Conservation (phyloP, 2,113 vertebrate species). For the Ptilonorhynchus violaceus region DNA sequence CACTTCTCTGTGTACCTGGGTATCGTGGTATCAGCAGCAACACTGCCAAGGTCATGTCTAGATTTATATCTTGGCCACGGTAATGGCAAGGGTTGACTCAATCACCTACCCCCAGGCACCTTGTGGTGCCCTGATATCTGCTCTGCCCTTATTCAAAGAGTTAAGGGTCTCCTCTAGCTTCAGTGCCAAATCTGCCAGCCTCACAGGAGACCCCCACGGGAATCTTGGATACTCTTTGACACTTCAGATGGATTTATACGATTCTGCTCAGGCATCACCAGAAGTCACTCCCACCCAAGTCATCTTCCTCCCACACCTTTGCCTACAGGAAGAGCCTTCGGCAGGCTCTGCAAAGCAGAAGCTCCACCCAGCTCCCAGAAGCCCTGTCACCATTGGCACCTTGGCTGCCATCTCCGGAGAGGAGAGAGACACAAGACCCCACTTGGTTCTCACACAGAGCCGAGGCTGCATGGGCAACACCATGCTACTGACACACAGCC, state of each 20-base stretch:
- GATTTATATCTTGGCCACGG: not conserved
- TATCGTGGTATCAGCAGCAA: not conserved
- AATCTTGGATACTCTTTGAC: not conserved
- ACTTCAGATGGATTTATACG: not conserved
- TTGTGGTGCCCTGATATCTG: not conserved
- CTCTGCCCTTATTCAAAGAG: not conserved
- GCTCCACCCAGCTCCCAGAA: not conserved
- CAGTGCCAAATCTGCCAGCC: not conserved
- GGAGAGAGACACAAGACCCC: not conserved
- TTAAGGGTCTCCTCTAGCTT: not conserved
- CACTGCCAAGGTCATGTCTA: not conserved
- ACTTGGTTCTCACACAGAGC: not conserved
- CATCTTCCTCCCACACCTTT: not conserved
- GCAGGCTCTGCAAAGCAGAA: not conserved
- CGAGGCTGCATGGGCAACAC: not conserved
- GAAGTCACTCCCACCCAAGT: not conserved
- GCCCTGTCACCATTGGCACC: accelerated
- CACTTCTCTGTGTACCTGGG: not conserved
- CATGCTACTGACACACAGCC: accelerated
- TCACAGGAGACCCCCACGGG: accelerated
- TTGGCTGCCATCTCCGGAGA: accelerated
- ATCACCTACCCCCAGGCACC: not conserved
- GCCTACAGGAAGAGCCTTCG: not conserved
- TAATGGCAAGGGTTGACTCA: not conserved
- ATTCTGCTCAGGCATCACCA: not conserved